Conservation (phyloP, 2,797 vertebrate genomes). For the Naso thynnoides region DNA sequence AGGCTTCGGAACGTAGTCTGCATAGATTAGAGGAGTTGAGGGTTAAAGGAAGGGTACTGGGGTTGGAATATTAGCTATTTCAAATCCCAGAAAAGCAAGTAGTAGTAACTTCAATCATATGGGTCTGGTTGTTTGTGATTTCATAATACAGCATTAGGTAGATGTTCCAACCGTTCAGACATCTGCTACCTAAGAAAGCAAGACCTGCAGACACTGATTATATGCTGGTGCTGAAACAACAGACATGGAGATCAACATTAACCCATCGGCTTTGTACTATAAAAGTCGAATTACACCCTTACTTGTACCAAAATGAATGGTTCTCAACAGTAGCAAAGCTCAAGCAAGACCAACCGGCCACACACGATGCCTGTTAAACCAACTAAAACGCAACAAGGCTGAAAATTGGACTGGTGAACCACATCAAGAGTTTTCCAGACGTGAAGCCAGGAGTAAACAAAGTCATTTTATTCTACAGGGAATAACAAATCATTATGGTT, state of each 20-base stretch:
- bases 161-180: constrained; percentile 52
- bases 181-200: constrained; percentile 50
- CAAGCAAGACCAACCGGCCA: constrained; percentile 66
- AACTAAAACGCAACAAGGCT: constrained; percentile 79
- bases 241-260: constrained; percentile 72
- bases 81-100: constrained; percentile 36
- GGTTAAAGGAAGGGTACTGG: constrained; percentile 31
- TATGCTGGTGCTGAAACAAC: constrained; percentile 60
- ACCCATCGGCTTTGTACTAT: constrained; percentile 68
- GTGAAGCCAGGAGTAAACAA: constrained; percentile 68
- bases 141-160: constrained; percentile 39
- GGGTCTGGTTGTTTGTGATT: constrained; percentile 14
- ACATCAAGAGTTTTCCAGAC: constrained; percentile 77
- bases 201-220: constrained; percentile 72
- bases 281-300: constrained; percentile 79
- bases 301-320: constrained; percentile 74
- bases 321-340: constrained; percentile 66
- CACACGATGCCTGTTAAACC: constrained; percentile 78
- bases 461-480: constrained; percentile 54
- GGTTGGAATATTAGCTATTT: constrained; percentile 35
- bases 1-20: constrained; percentile 61
- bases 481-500: constrained; percentile 59
- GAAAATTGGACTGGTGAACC: constrained; percentile 72
- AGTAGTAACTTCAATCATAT: constrained; percentile 26
- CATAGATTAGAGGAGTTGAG: constrained; percentile 59